Evolutionary conservation across 2,113 vertebrate species (phyloP).

Genomic region (Pterophyllum scalare): DNA sequence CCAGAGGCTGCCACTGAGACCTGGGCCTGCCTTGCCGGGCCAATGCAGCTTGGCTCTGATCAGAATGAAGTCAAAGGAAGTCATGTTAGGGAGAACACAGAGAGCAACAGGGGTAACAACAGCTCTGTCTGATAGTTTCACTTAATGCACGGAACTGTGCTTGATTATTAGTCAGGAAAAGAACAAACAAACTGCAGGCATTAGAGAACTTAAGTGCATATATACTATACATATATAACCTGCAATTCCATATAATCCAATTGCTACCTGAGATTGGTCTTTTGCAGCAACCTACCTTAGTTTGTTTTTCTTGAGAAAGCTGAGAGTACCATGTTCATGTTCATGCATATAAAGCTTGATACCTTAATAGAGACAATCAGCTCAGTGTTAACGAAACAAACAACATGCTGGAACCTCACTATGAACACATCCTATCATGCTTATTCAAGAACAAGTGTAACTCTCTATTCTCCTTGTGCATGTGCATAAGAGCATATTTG

Average conservation of each 20-base stretch:
- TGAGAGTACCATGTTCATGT: not conserved
- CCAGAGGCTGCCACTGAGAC: constrained; percentile 33
- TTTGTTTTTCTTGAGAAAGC: not conserved
- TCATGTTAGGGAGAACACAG: constrained; percentile 12
- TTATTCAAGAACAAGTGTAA: not conserved
- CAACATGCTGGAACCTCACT: not conserved
- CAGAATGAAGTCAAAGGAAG: constrained; percentile 34
- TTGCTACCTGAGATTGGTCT: not conserved
- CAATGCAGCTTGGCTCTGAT: constrained; percentile 42
- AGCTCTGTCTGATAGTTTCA: not conserved
- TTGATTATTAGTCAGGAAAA: not conserved
- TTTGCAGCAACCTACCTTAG: not conserved
- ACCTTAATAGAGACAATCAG: not conserved
- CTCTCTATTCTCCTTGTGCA: not conserved
- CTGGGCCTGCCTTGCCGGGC: constrained; percentile 35
- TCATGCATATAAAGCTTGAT: not conserved
- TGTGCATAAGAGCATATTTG: not conserved
- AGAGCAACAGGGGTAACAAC: not conserved
- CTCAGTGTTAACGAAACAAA: not conserved
- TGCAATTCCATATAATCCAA: not conserved
- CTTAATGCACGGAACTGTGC: not conserved
- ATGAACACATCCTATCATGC: not conserved
- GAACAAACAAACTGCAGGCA: not conserved
- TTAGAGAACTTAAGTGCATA: not conserved
- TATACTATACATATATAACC: too few species aligned